Base-by-base conservation (phyloP, 92 coral and sea anemone genomes). In the Siderastrea radians region DNA sequence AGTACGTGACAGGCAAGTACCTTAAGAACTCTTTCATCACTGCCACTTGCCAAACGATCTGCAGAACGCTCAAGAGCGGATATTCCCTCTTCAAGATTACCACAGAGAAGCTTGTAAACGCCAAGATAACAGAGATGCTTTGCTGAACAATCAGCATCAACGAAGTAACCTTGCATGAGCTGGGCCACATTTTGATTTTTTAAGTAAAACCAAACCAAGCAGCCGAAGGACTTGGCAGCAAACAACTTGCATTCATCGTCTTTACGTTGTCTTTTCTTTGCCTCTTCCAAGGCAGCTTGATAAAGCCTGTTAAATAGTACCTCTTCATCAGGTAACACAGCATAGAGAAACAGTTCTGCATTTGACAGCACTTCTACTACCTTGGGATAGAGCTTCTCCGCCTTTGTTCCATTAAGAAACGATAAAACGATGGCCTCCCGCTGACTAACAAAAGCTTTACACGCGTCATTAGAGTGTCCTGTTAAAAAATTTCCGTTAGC, bases 51-150 rank as follows among this genome's bases (percentile, higher is more conserved):
- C 19, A 79, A 54, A 65, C 62, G 61, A 49, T 65, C 73, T 38
- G 49, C 74, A 17, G 74, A 17, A 38, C 44, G 46, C 46, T 3
- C n/a, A 6, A 79, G 26, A 11, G 62, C 16, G 50, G 62, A 49
- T 51, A 79, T 79, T 44, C 74, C 84, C 17, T 79, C 74, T 3
- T 79, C 84, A 19, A 50, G 51, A 3, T 79, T 65, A 3, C 84
- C 74, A 3, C 49, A 12, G 1, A 79, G 74, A 46, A 79, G 62
- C 17, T 67, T 19, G 10, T 79, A 26, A 45, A 79, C 15, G 38
- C 84, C 74, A 64, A 49, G 59, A 45, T 79, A 79, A 13, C 58
- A 65, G 7, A 65, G 38, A 11, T 14, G 61, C 58, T 79, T 79
- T 12, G 87, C 68, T 61, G 78, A 61, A 67, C 43, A 71, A 61